Evolutionary conservation across 2,888 invertebrate species (phyloP).

Genomic region (Lasioglossum vierecki): DNA sequence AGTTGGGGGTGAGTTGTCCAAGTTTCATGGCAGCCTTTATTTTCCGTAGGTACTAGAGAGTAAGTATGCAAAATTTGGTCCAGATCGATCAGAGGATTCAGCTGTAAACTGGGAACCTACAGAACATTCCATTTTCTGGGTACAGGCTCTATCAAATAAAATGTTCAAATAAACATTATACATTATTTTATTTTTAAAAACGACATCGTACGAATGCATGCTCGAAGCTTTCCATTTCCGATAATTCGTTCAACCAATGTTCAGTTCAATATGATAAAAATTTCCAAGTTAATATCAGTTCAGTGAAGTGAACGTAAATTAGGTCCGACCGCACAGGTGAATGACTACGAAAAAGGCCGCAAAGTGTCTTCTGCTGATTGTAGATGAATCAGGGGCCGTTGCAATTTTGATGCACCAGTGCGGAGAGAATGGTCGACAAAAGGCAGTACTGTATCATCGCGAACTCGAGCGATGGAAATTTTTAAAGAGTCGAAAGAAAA

Average conservation of each 20-base stretch:
- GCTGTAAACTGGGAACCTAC: background rate
- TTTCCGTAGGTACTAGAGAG: background rate
- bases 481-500: slow-evolving; percentile 20
- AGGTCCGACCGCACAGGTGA: background rate
- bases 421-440: background rate
- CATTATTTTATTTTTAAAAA: background rate
- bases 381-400: background rate
- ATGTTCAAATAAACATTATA: background rate
- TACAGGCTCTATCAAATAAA: background rate
- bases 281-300: background rate
- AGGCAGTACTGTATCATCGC: background rate
- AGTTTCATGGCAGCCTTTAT: background rate
- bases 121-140: background rate
- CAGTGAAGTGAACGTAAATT: background rate
- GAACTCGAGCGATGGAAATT: slow-evolving; percentile 32
- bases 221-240: background rate
- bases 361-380: background rate
- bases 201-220: background rate
- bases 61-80: slow-evolving; percentile 3
- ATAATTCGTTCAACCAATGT: background rate
- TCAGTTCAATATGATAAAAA: background rate
- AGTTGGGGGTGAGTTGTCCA: background rate
- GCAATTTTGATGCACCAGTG: background rate
- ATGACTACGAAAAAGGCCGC: background rate
- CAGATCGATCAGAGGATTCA: background rate